Conservation (phyloP, 2,113 vertebrate genomes). For the Petrocephalus microphthalmus region DNA sequence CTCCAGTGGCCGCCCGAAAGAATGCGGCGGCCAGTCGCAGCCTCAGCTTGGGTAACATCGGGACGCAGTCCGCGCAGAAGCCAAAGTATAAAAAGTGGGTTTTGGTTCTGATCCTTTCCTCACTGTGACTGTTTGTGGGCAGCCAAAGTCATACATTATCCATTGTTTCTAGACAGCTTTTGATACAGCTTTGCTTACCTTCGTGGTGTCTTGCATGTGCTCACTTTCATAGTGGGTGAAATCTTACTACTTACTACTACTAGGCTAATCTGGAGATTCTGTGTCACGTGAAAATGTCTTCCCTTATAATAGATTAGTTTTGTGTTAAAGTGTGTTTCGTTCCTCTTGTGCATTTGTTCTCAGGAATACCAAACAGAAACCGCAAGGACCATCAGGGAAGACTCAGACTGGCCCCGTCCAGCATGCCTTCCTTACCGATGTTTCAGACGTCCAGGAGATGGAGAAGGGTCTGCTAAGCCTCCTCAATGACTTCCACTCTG, state of each 20-base stretch:
- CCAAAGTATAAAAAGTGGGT: constrained; percentile 75
- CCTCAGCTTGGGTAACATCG: constrained; percentile 64
- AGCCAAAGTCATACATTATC: background rate
- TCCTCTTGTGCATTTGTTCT: background rate
- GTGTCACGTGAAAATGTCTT: background rate
- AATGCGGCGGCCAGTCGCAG: constrained; percentile 64
- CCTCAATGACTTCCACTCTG: constrained; percentile 96
- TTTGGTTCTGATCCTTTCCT: background rate
- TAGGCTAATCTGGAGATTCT: background rate
- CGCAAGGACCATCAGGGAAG: constrained; percentile 65
- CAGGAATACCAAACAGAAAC: constrained; percentile 74
- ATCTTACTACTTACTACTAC: too few relatives aligned
- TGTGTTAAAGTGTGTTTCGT: background rate
- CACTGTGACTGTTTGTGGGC: background rate
- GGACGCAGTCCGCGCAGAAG: constrained; percentile 71
- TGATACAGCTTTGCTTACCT: background rate
- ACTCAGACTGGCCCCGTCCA: constrained; percentile 73
- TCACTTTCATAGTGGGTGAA: background rate
- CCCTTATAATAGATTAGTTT: background rate
- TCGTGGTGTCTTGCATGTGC: background rate
- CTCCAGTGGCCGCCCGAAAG: constrained; percentile 63
- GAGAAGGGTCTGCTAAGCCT: constrained; percentile 91
- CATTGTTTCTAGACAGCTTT: background rate
- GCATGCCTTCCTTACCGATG: constrained; percentile 94
- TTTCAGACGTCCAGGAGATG: constrained; percentile 97